Base-by-base conservation (phyloP, 1,140 invertebrate species). In the Notospermus geniculatus region DNA sequence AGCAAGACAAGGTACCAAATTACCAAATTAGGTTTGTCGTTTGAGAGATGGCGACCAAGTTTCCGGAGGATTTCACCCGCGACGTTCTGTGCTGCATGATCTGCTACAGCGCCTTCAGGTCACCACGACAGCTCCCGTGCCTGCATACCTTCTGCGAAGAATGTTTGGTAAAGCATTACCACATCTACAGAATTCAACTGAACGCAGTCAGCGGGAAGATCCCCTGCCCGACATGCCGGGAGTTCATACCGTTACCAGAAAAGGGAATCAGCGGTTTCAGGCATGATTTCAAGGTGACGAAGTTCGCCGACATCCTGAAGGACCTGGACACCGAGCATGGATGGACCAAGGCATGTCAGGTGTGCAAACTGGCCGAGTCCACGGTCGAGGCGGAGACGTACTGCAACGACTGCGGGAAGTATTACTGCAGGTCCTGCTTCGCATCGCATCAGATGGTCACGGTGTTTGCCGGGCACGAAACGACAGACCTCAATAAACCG, bases 141-240 rank as follows among this genome's bases (percentile, higher is more conserved):
- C 56, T 75, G 1, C 76, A 78, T 63, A 67, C 76, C 15, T 78
- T 74, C 63, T 78, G 76, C 54, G 71, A 83, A 29, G 70, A 80
- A 15, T 89, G 88, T 63, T 79, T 89, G 17, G 81, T 83, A 19
- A 76, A 65, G 89, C 15, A 78, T 91, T 17, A 91, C 91, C 0
- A 91, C 89, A 0, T 50, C 25, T 50, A 50, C 46, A 5, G 25
- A 27, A 50, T 50, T 5, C 46, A 50, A n/a, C 25, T 27, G 5
- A 50, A 19, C 25, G n/a, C 46, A 50, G n/a, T 50, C 4, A 27
- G 9, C 5, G 46, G 46, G n/a, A 19, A 50, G n/a, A 19, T 50
- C 4, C 46, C 46, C 9, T 50, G 46, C 25, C 46, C 46, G 46
- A 50, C 46, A 9, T 50, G 46, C 25, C 5, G 46, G 19, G 46